Evolutionary conservation across 2,888 invertebrate genomes (phyloP), one percentile per base, ranked within the genome.

Genomic region (Drosophila suboccidentalis): DNA sequence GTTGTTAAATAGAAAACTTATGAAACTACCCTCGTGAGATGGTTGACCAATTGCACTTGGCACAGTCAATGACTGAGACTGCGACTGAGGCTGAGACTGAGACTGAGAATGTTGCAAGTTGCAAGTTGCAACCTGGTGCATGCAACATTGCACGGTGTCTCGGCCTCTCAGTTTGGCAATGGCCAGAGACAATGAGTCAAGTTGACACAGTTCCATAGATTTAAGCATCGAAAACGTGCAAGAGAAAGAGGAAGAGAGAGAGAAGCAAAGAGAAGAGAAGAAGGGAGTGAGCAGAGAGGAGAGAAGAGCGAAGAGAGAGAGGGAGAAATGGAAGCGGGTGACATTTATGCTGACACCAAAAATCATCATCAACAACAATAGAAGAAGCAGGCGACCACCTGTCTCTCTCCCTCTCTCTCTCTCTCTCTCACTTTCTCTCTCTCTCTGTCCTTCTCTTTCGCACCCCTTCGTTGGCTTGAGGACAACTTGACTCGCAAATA

Each of bases 321-420:
- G 11, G 22, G 19, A 26, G 29, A n/a, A 17, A 41, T 29, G 65
- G 60, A 60, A 62, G 43, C 51, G 43, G 77, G 67, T 78, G 87
- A 83, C 83, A 78, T 87, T 83, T 84, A 81, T 83, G 83, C 83
- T 83, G 83, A 83, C 83, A 84, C 82, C 74, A 71, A 87, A 87
- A 87, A 82, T 84, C 78, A 83, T 87, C 81, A 66, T 67, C 81
- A 83, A 58, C 72, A 75, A 62, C 78, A 80, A 62, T 60, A 15
- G 26, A 13, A 15, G 11, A 13, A 15, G 11, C 34, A 29, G 39
- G 65, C 54, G 22, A 17, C 6, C 6, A 26, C 26, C 15, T 22
- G 26, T 43, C 50, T 13, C 39, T 26, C 36, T 26, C 26, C 1
- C 34, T 6, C 32, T 15, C 38, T 5, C 32, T 19, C 44, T 13